Conservation (phyloP, 2,113 vertebrate species). For the Puffinus mauretanicus region DNA sequence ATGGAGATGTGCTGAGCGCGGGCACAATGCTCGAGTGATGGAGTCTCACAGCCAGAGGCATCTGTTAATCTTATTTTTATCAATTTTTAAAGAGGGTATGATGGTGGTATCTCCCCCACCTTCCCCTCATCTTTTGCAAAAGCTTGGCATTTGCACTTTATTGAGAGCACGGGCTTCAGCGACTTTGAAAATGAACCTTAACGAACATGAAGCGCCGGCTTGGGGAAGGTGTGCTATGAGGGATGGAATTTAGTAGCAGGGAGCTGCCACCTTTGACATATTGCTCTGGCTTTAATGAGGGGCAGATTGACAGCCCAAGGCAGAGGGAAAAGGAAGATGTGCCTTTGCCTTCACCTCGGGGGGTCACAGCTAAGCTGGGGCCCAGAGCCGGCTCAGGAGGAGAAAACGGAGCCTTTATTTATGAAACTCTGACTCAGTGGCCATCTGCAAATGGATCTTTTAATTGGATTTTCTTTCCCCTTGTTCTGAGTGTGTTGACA, state of each 20-base stretch:
- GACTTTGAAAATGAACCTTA: background rate
- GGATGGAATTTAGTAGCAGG: background rate
- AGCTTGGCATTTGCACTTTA: background rate
- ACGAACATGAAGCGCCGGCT: background rate
- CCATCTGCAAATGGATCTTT: background rate
- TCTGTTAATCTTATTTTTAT: conserved; percentile 44
- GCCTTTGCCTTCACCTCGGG: background rate
- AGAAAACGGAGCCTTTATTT: background rate
- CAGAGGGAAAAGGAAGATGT: background rate
- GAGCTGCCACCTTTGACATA: conserved; percentile 37
- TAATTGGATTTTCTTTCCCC: background rate
- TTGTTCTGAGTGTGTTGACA: background rate
- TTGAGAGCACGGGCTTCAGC: background rate
- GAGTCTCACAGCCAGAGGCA: conserved; percentile 42
- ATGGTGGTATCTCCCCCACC: background rate
- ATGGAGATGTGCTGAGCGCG: conserved; percentile 35
- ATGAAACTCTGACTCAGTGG: background rate
- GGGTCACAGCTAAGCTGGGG: background rate
- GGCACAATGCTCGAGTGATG: background rate
- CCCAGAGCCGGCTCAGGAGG: background rate
- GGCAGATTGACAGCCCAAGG: background rate
- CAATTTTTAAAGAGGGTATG: conserved; percentile 24
- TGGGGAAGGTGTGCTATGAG: background rate
- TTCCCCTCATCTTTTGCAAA: background rate
- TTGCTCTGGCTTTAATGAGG: background rate